phyloP scores from a whole-genome alignment of 2,888 invertebrate genomes.

The Cephus nigrinus region DNA sequence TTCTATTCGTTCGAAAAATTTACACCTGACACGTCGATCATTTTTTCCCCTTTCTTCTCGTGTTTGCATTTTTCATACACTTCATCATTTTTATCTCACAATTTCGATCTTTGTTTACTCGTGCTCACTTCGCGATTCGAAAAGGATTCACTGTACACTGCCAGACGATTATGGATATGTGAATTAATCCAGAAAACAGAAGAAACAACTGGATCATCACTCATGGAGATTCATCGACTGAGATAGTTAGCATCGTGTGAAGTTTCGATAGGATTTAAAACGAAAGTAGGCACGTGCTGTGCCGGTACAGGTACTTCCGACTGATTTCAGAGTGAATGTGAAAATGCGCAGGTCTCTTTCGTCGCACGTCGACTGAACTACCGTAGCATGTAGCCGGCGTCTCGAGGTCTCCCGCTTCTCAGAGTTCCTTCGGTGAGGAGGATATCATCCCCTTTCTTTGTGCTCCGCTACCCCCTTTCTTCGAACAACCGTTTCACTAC shows the following conservation, averaged over 20 bases:
- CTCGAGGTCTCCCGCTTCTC: constrained; percentile 4
- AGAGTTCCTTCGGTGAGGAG: constrained; percentile 2
- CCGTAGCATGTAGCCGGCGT: not conserved
- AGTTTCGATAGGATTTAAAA: constrained; percentile 33
- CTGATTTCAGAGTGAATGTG: constrained; percentile 39
- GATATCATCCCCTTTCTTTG: too few relatives aligned
- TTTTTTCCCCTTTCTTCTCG: too few relatives aligned
- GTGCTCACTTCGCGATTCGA: too few relatives aligned
- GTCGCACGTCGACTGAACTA: constrained; percentile 30
- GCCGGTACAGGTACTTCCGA: constrained; percentile 42
- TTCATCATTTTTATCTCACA: too few relatives aligned
- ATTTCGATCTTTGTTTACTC: too few relatives aligned
- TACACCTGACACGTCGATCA: too few relatives aligned
- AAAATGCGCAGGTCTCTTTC: constrained; percentile 46
- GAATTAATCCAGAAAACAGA: not conserved
- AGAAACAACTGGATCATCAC: not conserved
- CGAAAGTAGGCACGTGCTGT: too few relatives aligned
- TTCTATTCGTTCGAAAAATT: too few relatives aligned
- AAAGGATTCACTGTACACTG: too few relatives aligned
- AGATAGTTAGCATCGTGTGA: constrained; percentile 16
- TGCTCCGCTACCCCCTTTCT: constrained; percentile 4
- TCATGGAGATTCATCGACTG: not conserved
- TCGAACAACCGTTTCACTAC: constrained; percentile 20
- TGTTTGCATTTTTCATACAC: too few relatives aligned
- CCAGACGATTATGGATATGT: not conserved